A percentile compares a stretch with the other conserved stretches of the same genome.
phyloP scores from a whole-genome alignment of 2,797 vertebrate species.

The Aphelocoma californica region DNA sequence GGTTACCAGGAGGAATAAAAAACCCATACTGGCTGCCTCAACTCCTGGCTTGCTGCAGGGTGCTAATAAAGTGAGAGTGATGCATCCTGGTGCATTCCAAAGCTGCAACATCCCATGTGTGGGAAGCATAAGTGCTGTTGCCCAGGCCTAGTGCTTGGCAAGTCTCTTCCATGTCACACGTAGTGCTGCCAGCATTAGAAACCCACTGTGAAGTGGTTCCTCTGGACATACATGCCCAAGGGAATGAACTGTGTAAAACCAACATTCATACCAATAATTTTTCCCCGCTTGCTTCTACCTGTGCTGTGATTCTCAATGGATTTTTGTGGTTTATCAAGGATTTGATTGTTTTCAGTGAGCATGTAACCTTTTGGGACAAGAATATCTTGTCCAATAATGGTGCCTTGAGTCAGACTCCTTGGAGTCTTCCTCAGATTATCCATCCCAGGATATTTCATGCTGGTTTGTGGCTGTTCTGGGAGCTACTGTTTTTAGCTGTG shows the following conservation, averaged over 20 bases:
- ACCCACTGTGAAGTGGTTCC: rapidly evolving
- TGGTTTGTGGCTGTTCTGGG: not conserved
- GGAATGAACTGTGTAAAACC: not conserved
- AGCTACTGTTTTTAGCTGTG: not conserved
- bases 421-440: not conserved
- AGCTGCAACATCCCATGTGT: not conserved
- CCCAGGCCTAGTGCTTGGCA: not conserved
- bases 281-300: not conserved
- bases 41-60: not conserved
- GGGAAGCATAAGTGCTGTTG: not conserved
- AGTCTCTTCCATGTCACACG: not conserved
- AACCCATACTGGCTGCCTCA: rapidly evolving
- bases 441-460: not conserved
- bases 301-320: not conserved
- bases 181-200: not conserved
- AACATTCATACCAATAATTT: not conserved
- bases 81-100: not conserved
- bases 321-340: not conserved
- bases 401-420: not conserved
- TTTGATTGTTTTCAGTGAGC: not conserved
- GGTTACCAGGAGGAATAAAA: not conserved
- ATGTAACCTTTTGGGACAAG: not conserved
- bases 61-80: not conserved
- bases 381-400: not conserved
- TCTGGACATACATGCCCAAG: rapidly evolving